Conservation (phyloP, 2,113 vertebrate genomes). For the Ovis aries region ARS-UI_Ramb_v3.0 NC_056055.1:248217001-248217500, state of each 20-base stretch:
- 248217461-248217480: neutral
- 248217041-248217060: too few species aligned
- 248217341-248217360: neutral
- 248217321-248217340: neutral
- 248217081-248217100: too few species aligned
- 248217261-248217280: neutral
- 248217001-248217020: too few species aligned
- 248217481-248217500: neutral
- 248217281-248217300: neutral
- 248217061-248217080: too few species aligned
- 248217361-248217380: neutral
- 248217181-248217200: too few species aligned
- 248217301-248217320: neutral
- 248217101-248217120: neutral
- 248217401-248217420: neutral
- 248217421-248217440: neutral
- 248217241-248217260: neutral
- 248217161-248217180: rapidly evolving
- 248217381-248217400: neutral
- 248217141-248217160: neutral
- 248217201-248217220: neutral
- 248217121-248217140: too few species aligned
- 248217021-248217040: too few species aligned
- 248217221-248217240: neutral
- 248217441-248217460: neutral